Conservation (phyloP, 1,140 invertebrate species). For the Hycleus phaleratus region DNA sequence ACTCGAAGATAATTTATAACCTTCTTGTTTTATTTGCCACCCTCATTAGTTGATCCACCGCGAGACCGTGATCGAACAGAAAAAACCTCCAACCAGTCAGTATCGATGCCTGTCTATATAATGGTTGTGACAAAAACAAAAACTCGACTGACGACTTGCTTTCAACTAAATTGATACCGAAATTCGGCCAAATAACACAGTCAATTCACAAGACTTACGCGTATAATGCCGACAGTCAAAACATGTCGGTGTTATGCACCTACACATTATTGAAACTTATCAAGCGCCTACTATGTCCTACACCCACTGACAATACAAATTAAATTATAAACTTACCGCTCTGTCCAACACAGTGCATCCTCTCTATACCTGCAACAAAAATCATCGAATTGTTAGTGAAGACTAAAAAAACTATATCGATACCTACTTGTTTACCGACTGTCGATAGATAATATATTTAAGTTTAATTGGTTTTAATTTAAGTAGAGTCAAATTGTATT, state of each 20-base stretch:
- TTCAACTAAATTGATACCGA: slow-evolving; percentile 3
- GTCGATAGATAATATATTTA: background rate
- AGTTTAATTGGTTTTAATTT: no score
- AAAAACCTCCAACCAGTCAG: slow-evolving; percentile 25
- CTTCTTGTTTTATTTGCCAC: slow-evolving; percentile 38
- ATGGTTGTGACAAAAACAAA: slow-evolving; percentile 27
- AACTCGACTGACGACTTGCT: slow-evolving; percentile 18
- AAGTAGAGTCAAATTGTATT: background rate
- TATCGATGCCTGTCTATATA: slow-evolving; percentile 27
- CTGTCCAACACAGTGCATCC: slow-evolving; percentile 34
- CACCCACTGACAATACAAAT: slow-evolving; percentile 19
- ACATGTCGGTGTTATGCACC: slow-evolving; percentile 12
- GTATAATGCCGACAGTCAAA: background rate
- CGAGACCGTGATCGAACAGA: slow-evolving; percentile 18
- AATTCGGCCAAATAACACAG: slow-evolving; percentile 12
- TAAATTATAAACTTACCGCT: slow-evolving; percentile 29
- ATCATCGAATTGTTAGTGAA: background rate
- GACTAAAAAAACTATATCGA: background rate
- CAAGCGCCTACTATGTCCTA: slow-evolving; percentile 21
- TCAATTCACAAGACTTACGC: no score
- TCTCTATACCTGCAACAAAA: slow-evolving; percentile 34
- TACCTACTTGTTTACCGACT: background rate
- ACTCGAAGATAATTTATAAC: slow-evolving; percentile 37
- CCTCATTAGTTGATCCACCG: slow-evolving; percentile 32
- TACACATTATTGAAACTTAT: slow-evolving; percentile 18